phyloP scores from a whole-genome alignment of 2,113 vertebrate genomes.

The Mesitornis unicolor region DNA sequence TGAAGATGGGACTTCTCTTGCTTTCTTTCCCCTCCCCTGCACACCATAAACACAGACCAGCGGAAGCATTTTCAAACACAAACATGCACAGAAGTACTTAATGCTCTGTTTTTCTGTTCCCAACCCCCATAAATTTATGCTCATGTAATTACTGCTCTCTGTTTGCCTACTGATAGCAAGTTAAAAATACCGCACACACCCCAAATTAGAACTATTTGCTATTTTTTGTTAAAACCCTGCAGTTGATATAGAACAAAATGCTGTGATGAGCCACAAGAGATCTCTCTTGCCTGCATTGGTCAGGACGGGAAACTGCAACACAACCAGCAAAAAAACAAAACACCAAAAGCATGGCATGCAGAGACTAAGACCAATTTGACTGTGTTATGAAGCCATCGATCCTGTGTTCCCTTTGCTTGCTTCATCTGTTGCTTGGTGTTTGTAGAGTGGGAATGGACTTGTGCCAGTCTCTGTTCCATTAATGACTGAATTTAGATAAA shows the following conservation, averaged over 20 bases:
- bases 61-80: neutral
- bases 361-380: neutral
- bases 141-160: slow-evolving; percentile 1
- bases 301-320: neutral
- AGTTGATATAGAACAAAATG: neutral
- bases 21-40: neutral
- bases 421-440: neutral
- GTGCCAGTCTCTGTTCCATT: neutral
- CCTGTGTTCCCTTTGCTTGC: neutral
- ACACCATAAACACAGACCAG: neutral
- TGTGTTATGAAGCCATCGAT: neutral
- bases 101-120: neutral
- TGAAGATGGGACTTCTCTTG: neutral
- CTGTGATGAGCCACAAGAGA: neutral
- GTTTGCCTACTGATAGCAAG: neutral
- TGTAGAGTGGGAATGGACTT: neutral
- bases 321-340: neutral
- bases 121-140: neutral
- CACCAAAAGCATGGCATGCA: neutral
- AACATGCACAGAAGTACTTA: neutral
- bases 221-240: neutral
- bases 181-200: neutral
- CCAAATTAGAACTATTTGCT: neutral
- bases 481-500: neutral
- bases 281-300: neutral